These are phyloP conservation scores for Melipona bicolor DNA, from an alignment of 2,888 invertebrate species.

Conservation along the genomic window DNA sequence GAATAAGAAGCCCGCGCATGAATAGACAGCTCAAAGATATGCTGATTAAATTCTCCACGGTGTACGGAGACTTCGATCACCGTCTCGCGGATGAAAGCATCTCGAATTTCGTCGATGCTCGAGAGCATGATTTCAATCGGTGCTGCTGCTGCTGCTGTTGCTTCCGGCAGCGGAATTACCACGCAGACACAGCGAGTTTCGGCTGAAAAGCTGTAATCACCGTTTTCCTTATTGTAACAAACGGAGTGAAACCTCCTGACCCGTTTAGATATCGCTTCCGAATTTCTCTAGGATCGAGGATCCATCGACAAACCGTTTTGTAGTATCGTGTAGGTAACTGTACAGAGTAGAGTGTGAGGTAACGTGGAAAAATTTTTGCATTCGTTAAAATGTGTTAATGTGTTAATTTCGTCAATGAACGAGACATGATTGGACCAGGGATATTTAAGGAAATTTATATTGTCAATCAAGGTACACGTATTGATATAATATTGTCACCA, in stretches of 20 bases:
- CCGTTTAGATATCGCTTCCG: background rate
- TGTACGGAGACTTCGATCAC: conserved; percentile 26
- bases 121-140: conserved; percentile 5
- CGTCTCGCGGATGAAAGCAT: conserved; percentile 4
- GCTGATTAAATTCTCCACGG: conserved; percentile 71
- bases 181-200: conserved; percentile 3
- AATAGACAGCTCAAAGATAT: conserved; percentile 60
- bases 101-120: background rate
- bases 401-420: too few relatives aligned
- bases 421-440: too few relatives aligned
- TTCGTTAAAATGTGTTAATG: too few relatives aligned
- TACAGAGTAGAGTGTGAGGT: too few relatives aligned
- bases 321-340: too few relatives aligned
- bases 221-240: background rate
- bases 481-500: too few relatives aligned
- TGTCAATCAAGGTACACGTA: too few relatives aligned
- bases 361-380: too few relatives aligned
- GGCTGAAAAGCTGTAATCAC: background rate
- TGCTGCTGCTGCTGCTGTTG: background rate
- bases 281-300: background rate
- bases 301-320: too few relatives aligned
- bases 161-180: background rate
- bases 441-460: too few relatives aligned
- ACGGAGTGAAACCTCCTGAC: background rate
- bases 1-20: conserved; percentile 34